Conservation (phyloP, 2,113 vertebrate species). For the Amphilophus citrinellus region DNA sequence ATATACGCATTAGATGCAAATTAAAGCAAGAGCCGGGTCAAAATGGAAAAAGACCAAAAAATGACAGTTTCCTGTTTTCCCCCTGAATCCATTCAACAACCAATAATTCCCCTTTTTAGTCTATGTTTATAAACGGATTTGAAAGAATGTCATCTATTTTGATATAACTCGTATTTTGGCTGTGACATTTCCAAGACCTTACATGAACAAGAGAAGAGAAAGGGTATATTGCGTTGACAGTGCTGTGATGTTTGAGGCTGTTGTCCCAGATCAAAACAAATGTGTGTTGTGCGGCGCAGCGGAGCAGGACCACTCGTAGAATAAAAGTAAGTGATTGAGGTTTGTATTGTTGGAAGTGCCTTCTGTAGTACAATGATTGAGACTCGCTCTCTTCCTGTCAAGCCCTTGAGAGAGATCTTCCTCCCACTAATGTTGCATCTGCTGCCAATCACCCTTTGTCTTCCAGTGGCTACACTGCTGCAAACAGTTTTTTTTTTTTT, state of each 20-base stretch:
- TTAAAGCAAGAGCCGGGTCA: background rate
- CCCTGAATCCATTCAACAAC: background rate
- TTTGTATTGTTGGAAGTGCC: conserved; percentile 45
- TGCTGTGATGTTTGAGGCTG: conserved; percentile 48
- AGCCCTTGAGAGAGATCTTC: conserved; percentile 52
- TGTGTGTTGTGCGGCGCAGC: conserved; percentile 37
- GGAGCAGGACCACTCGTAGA: conserved; percentile 34
- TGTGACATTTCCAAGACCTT: conserved; percentile 32
- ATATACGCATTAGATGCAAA: background rate
- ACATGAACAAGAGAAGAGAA: conserved; percentile 35
- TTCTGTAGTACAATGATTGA: conserved; percentile 56
- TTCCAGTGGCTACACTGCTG: conserved; percentile 33
- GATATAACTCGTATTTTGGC: conserved; percentile 37
- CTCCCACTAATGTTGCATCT: conserved; percentile 54
- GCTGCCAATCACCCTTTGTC: conserved; percentile 63
- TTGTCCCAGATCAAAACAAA: conserved; percentile 67
- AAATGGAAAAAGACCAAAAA: background rate
- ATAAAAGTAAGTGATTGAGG: conserved; percentile 48
- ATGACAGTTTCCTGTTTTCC: background rate
- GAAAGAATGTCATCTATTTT: conserved; percentile 46
- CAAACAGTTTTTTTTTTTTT: background rate
- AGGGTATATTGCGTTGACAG: conserved; percentile 38
- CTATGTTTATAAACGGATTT: conserved; percentile 28
- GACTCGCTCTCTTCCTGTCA: conserved; percentile 50
- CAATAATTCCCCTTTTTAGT: background rate